phyloP scores from a whole-genome alignment of 23 tunicate genomes.

The Styela clava region DNA sequence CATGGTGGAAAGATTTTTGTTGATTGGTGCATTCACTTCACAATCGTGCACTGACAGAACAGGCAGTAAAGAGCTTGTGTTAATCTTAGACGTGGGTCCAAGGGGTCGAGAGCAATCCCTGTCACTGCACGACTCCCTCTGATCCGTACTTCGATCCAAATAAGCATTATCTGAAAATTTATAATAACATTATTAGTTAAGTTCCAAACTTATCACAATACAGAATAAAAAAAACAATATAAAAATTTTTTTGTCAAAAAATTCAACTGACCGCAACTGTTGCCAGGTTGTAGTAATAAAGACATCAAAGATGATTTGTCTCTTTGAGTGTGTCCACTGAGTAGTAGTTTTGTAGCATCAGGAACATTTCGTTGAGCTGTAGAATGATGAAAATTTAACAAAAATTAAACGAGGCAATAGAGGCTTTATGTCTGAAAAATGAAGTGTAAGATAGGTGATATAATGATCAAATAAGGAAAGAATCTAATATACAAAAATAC shows the following conservation, averaged over 20 bases:
- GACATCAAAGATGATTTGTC: not conserved
- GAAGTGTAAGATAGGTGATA: too few relatives aligned
- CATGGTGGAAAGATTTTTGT: not conserved
- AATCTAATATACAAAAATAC: too few relatives aligned
- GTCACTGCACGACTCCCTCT: not conserved
- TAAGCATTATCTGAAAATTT: not conserved
- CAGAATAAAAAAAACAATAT: too few relatives aligned
- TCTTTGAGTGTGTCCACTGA: not conserved
- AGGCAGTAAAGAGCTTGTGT: conserved; percentile 44
- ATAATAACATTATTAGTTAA: not conserved
- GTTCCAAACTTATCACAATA: too few relatives aligned
- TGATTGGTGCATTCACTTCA: conserved; percentile 75
- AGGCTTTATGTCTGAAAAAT: too few relatives aligned
- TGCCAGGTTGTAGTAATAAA: not conserved
- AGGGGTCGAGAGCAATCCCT: not conserved
- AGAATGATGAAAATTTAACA: not conserved
- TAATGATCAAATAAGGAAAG: too few relatives aligned
- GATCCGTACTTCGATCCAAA: not conserved
- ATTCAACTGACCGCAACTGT: not conserved
- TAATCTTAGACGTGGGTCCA: not conserved
- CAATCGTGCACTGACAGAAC: conserved; percentile 76
- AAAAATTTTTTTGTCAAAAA: too few relatives aligned
- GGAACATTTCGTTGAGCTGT: not conserved
- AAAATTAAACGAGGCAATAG: not conserved
- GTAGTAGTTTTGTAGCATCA: not conserved